Conservation (phyloP, 2,888 invertebrate genomes). For the Poecilus cupreus region DNA sequence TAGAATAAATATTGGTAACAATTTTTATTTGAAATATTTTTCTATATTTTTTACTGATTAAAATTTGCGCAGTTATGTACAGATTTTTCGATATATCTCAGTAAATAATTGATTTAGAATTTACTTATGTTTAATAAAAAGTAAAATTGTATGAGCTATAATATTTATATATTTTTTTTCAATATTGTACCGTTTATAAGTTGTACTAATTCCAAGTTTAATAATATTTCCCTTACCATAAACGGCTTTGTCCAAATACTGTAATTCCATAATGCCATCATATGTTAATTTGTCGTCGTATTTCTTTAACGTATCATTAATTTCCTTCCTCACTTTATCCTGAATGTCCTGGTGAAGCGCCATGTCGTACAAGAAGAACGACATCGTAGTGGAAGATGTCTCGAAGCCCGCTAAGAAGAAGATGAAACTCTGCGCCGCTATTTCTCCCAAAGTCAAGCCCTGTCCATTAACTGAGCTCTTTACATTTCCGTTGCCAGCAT, state of each 20-base stretch:
- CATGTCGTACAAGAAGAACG: constrained; percentile 37
- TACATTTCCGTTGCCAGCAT: background rate
- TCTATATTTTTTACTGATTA: no score
- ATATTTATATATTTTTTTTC: no score
- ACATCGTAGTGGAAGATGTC: constrained; percentile 20
- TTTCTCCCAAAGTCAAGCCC: constrained; percentile 13
- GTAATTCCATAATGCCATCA: constrained; percentile 44
- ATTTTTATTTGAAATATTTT: no score
- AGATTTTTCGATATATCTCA: no score
- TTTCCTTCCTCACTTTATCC: constrained; percentile 32
- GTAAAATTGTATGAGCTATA: no score
- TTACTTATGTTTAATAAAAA: no score
- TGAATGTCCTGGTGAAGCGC: constrained; percentile 22
- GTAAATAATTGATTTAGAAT: no score
- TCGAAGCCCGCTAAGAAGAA: constrained; percentile 47
- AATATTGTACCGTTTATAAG: no score
- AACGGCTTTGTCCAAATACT: constrained; percentile 37
- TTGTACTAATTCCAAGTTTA: no score
- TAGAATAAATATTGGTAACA: no score
- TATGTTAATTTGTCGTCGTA: constrained; percentile 54
- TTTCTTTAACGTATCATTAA: constrained; percentile 23
- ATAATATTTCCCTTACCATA: constrained; percentile 29
- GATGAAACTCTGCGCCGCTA: constrained; percentile 8
- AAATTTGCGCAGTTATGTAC: no score
- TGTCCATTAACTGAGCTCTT: background rate